Percentiles rank a stretch among this genome's conserved stretches.
Conservation (phyloP, 2,113 vertebrate genomes). For the Pelecanoides urinatrix region DNA sequence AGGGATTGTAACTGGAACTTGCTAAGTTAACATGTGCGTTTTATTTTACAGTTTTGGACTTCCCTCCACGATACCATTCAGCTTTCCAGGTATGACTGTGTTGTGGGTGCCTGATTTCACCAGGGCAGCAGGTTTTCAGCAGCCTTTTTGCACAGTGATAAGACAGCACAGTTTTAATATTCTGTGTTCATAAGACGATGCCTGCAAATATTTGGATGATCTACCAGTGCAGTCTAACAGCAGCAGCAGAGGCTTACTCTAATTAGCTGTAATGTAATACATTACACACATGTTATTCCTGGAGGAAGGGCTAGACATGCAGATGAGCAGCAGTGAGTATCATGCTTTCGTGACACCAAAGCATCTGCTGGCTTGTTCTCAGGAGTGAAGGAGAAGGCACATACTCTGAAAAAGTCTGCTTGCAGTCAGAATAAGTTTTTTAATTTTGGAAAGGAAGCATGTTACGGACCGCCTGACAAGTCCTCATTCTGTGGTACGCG, state of each 20-base stretch:
- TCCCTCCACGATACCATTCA: neutral
- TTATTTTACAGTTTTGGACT: neutral
- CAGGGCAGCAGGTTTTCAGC: neutral
- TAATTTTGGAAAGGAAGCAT: neutral
- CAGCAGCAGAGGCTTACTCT: constrained; percentile 19
- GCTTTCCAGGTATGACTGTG: neutral
- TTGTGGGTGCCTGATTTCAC: neutral
- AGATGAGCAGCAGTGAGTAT: neutral
- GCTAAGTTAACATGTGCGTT: neutral
- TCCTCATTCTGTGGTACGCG: neutral
- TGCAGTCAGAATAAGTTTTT: neutral
- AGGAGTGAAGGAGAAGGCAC: neutral
- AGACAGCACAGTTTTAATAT: neutral
- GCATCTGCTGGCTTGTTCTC: neutral
- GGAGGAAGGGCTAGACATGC: neutral
- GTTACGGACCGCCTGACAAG: neutral
- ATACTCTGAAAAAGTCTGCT: neutral
- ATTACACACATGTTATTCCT: neutral
- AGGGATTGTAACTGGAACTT: neutral
- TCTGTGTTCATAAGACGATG: neutral
- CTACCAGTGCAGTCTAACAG: neutral
- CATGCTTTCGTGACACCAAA: neutral
- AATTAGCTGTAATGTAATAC: constrained; percentile 8
- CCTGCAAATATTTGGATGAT: constrained; percentile 8
- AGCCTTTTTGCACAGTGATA: neutral